A percentile compares a stretch with the other conserved stretches of the same genome.
Evolutionary conservation across 2,888 invertebrate species (phyloP).

Genomic region (Neoscelio sp.): DNA sequence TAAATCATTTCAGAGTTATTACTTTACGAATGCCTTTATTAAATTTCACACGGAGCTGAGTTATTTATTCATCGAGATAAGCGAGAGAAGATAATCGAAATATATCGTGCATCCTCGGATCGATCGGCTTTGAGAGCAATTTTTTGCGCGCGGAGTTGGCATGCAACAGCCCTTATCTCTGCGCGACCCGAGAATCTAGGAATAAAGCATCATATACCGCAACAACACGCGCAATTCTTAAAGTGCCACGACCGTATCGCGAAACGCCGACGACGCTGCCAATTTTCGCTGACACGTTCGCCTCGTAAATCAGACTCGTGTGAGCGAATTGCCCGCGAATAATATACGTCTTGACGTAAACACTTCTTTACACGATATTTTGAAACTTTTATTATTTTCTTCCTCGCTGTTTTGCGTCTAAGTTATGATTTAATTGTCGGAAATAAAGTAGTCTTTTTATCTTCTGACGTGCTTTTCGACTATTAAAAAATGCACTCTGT

Average conservation of each 20-base stretch:
- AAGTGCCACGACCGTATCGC: constrained; percentile 19
- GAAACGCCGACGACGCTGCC: constrained; percentile 4
- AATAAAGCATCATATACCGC: neutral
- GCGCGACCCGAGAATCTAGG: constrained; percentile 8
- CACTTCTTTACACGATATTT: neutral
- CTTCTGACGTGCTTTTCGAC: no score
- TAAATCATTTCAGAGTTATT: no score
- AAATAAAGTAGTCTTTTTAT: no score
- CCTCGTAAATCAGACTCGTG: constrained; percentile 1
- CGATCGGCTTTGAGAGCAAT: constrained; percentile 31
- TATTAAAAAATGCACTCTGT: no score
- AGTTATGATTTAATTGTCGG: no score
- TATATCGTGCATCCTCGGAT: constrained; percentile 14
- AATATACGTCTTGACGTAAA: neutral
- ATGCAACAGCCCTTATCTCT: constrained; percentile 29
- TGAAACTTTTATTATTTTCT: neutral
- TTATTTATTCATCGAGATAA: no score
- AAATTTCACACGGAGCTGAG: no score
- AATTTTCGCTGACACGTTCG: constrained; percentile 5
- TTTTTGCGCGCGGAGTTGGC: constrained; percentile 16
- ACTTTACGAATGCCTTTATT: no score
- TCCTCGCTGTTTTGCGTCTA: no score
- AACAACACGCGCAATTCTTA: constrained; percentile 3
- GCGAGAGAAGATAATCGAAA: constrained; percentile 10
- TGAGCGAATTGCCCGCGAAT: constrained; percentile 1